Base-by-base conservation (phyloP, 2,113 vertebrate genomes). In the Oophaga pumilio region DNA sequence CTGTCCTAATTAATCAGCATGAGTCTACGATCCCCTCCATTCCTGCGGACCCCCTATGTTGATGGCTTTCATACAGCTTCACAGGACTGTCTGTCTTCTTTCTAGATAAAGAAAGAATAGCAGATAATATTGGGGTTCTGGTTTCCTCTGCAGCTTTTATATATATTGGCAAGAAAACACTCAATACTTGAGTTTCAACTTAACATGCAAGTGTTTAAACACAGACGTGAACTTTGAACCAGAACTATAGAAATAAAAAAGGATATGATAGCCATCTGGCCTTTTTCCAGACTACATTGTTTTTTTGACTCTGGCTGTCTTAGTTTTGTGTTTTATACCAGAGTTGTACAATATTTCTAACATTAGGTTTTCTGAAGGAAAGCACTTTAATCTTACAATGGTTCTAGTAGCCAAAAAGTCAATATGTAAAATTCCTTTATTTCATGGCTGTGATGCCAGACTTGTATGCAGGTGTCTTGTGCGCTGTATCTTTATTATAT, bases 161-260 rank as follows among this genome's bases (percentile, higher is more conserved):
- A 77, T 53, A 53, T 77, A 7, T 77, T 79, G 76, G 76, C 76
- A 79, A 59, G 76, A 79, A 79, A 79, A 57, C 13, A 14, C 76
- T 79, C 53, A 28, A 53, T 14, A 17, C 24, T 79, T 56, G 52
- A 26, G 24, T 59, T 79, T 79, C 76, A 28, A 79, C 59, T n/a
- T 79, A 59, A 79, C 76, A 59, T 79, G 56, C 24, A 79, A 79
- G 53, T 79, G 76, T 26, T 79, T 59, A 28, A 79, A 59, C 56
- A 79, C 76, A 56, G 76, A 77, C 76, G 14, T 79, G 76, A 79
- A 57, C 76, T 56, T 59, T 79, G 53, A 79, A 79, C 76, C 53
- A 57, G 76, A 79, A 59, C 53, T 53, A 79, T 79, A 50, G 52
- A 79, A 57, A 59, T 79, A 26, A 79, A 77, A 43, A 77, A 77